Base-by-base conservation (phyloP, 2,888 invertebrate species). In the Athalia circularis region DNA sequence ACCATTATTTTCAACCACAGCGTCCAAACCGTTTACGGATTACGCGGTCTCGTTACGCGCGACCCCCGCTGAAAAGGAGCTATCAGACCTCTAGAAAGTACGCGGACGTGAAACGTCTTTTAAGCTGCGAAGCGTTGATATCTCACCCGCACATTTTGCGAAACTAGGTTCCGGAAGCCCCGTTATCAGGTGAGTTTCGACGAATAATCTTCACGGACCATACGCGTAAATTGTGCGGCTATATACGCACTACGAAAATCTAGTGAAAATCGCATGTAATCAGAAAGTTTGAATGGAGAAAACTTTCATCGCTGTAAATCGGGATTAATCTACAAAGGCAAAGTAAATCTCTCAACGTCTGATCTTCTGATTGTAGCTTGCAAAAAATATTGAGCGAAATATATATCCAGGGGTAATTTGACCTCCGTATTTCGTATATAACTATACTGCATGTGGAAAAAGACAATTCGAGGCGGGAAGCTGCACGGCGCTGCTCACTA, bases 21-120 rank as follows among this genome's bases (percentile, higher is more conserved):
- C 59, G 57, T 72, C 15, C 47, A 29, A 72, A 72, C 59, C 57
- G 57, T 59, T 72, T 72, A 45, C 47, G 72, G 57, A 59, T 72
- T 59, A 59, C 59, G 72, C 72, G 72, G 72, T 72, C 72, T 72
- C 72, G 72, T 72, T 59, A 72, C 72, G 72, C 59, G 54, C 29
- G 29, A 15, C 52, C 11, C 59, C 7, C 9, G 13, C 48, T 48
- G 57, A 13, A 9, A 11, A 4, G 15, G 11, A 5, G 57, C 59
- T 72, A 72, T 47, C 72, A 72, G 15, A 50, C 47, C 13, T n/a
- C 59, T 45, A 50, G 47, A 29, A 72, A 72, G 47, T 72, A 57
- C 47, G 72, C 43, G 59, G 52, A 68, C 68, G 72, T 72, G 59
- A 59, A 72, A 59, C 72, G 72, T 72, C 57, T 59, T 57, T 72